Conservation (phyloP, 2,888 invertebrate species). For the Tetragonisca angustula region DNA sequence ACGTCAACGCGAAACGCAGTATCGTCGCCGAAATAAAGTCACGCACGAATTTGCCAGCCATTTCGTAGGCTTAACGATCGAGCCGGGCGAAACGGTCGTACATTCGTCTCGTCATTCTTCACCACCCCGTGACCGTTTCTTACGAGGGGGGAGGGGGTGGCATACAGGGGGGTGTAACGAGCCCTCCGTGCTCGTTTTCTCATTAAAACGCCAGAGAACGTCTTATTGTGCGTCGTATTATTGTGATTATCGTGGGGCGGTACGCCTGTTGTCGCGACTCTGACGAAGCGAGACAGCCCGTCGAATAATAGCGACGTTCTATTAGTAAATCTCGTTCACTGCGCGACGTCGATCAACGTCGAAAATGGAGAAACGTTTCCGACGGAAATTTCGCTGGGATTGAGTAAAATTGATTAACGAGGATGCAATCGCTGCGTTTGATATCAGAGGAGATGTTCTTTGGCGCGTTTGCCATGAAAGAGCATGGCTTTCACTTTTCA, state of each 20-base stretch:
- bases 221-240: conserved; percentile 63
- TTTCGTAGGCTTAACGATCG: conserved; percentile 57
- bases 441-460: background rate
- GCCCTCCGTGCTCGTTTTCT: conserved; percentile 67
- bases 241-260: conserved; percentile 47
- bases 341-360: conserved; percentile 6
- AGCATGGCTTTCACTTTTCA: background rate
- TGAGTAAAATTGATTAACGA: background rate
- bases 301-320: conserved; percentile 10
- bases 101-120: conserved; percentile 56
- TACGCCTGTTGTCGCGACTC: conserved; percentile 14
- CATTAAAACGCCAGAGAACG: conserved; percentile 69
- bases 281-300: conserved; percentile 9
- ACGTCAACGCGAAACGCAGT: conserved; percentile 12
- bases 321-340: conserved; percentile 21
- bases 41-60: conserved; percentile 42
- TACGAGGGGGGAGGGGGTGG: conserved; percentile 62
- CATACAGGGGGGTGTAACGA: conserved; percentile 65
- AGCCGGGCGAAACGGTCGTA: conserved; percentile 49
- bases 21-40: conserved; percentile 42
- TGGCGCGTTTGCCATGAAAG: background rate
- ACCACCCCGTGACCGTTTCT: conserved; percentile 58
- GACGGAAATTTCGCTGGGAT: background rate
- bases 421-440: background rate
- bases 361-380: background rate